Conservation (phyloP, 2,888 invertebrate genomes). For the Lasioglossum figueresi region DNA sequence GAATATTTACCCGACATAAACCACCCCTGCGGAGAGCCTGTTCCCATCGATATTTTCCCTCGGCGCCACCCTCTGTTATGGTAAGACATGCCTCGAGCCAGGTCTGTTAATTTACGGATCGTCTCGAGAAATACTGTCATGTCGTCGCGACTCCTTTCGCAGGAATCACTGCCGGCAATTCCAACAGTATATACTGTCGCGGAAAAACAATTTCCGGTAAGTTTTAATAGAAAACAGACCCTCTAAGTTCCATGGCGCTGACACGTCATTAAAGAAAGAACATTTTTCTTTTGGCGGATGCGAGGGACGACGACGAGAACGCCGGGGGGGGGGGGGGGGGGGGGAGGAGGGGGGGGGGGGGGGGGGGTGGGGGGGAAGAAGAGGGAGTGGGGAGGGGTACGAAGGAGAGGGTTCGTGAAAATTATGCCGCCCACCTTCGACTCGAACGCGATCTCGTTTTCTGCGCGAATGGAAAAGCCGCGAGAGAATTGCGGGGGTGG, state of each 20-base stretch:
- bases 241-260: conserved; percentile 42
- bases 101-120: neutral
- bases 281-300: conserved; percentile 43
- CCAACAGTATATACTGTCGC: neutral
- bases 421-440: conserved; percentile 60
- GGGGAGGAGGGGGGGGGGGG: too few relatives aligned
- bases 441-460: conserved; percentile 68
- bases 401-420: conserved; percentile 39
- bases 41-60: neutral
- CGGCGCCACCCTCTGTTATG: neutral
- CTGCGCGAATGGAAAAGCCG: conserved; percentile 60
- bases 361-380: too few relatives aligned
- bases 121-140: conserved; percentile 1
- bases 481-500: conserved; percentile 37
- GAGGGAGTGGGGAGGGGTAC: too few relatives aligned
- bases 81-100: neutral
- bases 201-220: conserved; percentile 47
- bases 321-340: too few relatives aligned
- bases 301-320: neutral
- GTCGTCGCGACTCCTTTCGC: neutral
- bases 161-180: conserved; percentile 24
- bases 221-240: conserved; percentile 54
- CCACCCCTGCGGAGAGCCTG: neutral
- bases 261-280: conserved; percentile 62
- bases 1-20: conserved; percentile 4